Conservation (phyloP, 2,797 vertebrate genomes). For the Fratercula arctica region DNA sequence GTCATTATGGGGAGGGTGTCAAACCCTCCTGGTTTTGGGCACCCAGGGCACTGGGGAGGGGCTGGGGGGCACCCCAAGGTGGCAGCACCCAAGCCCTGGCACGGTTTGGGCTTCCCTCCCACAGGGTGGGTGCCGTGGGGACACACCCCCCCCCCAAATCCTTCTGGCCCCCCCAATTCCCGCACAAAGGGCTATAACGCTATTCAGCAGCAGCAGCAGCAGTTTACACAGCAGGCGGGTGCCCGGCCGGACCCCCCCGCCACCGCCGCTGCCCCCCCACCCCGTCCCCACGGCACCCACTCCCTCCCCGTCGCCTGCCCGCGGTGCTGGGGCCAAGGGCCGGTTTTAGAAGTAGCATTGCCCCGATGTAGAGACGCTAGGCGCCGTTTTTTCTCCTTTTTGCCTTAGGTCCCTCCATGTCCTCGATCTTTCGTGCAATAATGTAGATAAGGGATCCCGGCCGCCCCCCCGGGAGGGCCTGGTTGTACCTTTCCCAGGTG, state of each 20-base stretch:
- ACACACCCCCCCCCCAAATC: neutral
- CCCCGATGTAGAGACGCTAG: constrained; percentile 66
- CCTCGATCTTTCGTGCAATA: constrained; percentile 83
- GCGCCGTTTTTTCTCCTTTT: constrained; percentile 68
- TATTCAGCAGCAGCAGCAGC: constrained; percentile 56
- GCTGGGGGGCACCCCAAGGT: neutral
- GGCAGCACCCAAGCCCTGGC: neutral
- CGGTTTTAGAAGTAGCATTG: constrained; percentile 63
- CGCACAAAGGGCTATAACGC: constrained; percentile 68
- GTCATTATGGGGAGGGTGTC: neutral
- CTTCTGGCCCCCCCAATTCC: neutral
- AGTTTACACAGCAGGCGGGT: constrained; percentile 63
- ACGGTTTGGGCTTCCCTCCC: neutral
- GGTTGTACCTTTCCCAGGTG: neutral
- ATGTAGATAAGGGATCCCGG: constrained; percentile 73
- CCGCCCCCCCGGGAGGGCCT: constrained; percentile 28
- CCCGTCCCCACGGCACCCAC: neutral
- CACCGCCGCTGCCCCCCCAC: neutral
- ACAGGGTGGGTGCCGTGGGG: neutral
- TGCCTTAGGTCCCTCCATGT: constrained; percentile 80
- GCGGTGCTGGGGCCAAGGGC: neutral
- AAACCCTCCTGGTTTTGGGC: neutral
- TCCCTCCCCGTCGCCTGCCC: neutral
- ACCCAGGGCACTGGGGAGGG: neutral
- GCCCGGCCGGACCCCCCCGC: neutral